These are phyloP conservation scores for Beroe forskalii DNA, from an alignment of 37 sponge, comb jelly and placozoan genomes.

Conservation along the genomic window DNA sequence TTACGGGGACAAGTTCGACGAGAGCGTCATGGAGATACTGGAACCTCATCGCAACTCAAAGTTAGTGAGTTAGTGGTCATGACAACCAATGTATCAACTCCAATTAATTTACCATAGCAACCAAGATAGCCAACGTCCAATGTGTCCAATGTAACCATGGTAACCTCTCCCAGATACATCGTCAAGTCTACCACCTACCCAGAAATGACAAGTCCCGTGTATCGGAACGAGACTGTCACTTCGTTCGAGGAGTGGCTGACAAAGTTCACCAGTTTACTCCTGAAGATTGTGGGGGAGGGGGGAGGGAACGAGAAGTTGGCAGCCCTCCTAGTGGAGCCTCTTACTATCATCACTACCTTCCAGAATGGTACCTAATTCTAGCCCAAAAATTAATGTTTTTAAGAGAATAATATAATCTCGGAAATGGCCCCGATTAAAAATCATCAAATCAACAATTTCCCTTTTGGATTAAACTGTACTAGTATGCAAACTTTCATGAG, in stretches of 20 bases:
- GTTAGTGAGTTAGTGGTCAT: neutral
- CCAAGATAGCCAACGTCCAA: too few species aligned
- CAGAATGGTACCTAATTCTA: constrained; percentile 54
- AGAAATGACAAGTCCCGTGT: neutral
- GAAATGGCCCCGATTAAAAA: too few species aligned
- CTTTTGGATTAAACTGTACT: too few species aligned
- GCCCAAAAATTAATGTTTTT: too few species aligned
- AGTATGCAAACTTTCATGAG: too few species aligned
- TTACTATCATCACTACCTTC: constrained; percentile 26
- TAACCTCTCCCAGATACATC: constrained; percentile 24
- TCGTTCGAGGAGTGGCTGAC: constrained; percentile 29
- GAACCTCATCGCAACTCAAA: constrained; percentile 40
- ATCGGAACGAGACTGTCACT: neutral
- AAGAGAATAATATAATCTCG: too few species aligned
- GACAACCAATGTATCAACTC: neutral
- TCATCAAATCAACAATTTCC: too few species aligned
- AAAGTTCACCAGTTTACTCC: neutral
- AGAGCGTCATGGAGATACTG: constrained; percentile 60
- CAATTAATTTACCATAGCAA: too few species aligned
- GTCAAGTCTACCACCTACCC: neutral
- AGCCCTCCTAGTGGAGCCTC: constrained; percentile 2
- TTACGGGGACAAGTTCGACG: neutral
- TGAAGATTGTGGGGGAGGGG: constrained; percentile 19
- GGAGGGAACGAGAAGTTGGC: constrained; percentile 4
- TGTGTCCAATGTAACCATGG: too few species aligned